Evolutionary conservation across 2,888 invertebrate species (phyloP), one percentile per base, ranked within the genome.

Genomic region (Drosophila paranaensis): DNA sequence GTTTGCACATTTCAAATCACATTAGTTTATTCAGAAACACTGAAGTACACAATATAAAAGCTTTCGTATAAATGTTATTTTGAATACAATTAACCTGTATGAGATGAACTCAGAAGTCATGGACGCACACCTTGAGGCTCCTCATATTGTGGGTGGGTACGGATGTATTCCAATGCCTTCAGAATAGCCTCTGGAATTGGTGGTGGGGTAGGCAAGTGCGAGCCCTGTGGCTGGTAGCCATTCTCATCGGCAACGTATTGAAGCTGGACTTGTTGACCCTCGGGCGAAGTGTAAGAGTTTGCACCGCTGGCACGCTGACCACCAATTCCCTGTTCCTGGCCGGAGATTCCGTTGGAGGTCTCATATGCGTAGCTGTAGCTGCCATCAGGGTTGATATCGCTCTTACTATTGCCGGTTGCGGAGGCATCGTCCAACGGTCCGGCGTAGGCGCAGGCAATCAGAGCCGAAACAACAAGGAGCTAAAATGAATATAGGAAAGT

Each of bases 271-370:
- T 79, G 54, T 57, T 82, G n/a, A 16, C 92, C 91, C 35, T 92
- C 91, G 2, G 92, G 92, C 1, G 91, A 82, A 72, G 85, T 84
- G 48, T 78, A 90, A 0, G 81, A 72, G 74, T 53, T 87, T 4
- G 74, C 81, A 43, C 91, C 91, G 30, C 16, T 78, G 25, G 93
- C 94, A 6, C 86, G 76, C 83, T 93, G 93, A 88, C 94, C 94
- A 79, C 95, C 91, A n/a, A 76, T 82, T 77, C 95, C 95, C 3
- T 82, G 71, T 82, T 95, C 95, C 79, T 94, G 93, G 14, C 90
- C 95, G 1, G 83, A 42, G 85, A 95, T 95, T 16, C 95, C 95
- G 81, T 95, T 95, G 57, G 92, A 93, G 74, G 95, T 95, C 69
- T 94, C 92, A 77, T 89, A 95, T 0, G 16, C 13, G 82, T 89